These are phyloP conservation scores for Helobdella robusta DNA, from an alignment of 2,888 invertebrate species.

Conservation along the genomic window DNA sequence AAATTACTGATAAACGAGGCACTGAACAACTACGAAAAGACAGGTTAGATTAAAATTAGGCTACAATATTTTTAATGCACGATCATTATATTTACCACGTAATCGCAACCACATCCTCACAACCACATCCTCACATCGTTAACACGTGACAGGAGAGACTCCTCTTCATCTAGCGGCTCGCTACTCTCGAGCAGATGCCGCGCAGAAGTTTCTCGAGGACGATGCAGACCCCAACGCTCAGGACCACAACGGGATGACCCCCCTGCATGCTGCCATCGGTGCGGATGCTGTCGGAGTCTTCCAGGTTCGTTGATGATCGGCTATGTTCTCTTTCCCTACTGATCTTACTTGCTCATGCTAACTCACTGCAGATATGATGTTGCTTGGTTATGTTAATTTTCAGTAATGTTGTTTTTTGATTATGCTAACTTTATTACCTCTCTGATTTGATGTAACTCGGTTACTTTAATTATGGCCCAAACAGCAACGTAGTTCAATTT, in stretches of 20 bases:
- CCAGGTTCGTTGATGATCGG: constrained; percentile 48
- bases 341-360: no score
- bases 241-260: constrained; percentile 86
- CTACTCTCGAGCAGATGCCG: constrained; percentile 85
- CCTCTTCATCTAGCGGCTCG: constrained; percentile 83
- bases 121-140: neutral
- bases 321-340: no score
- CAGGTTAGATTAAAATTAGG: no score
- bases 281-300: constrained; percentile 94
- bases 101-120: neutral
- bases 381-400: no score
- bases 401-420: no score
- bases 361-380: no score
- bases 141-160: constrained; percentile 63
- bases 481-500: no score
- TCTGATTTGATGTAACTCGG: no score
- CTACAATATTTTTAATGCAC: neutral
- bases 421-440: no score
- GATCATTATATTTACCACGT: neutral
- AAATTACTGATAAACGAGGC: no score
- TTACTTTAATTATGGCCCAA: no score
- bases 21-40: neutral
- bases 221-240: constrained; percentile 90
- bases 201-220: constrained; percentile 77
- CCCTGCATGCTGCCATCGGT: constrained; percentile 86